These are phyloP conservation scores for Allobates femoralis DNA, from an alignment of 2,797 vertebrate species.

Conservation along the genomic window DNA sequence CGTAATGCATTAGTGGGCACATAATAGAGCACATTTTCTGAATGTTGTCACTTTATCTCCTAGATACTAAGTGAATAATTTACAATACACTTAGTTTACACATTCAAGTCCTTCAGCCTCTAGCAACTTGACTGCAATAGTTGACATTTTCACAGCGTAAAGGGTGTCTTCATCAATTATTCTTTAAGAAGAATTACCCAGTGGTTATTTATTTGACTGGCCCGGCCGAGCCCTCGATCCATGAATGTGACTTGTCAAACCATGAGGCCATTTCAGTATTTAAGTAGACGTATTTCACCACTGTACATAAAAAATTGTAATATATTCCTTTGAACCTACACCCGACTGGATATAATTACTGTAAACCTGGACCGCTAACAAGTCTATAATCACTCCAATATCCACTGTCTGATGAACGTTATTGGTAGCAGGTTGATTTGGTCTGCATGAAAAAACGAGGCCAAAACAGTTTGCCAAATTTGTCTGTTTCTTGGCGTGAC, in stretches of 20 bases:
- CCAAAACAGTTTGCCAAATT: slow-evolving; percentile 49
- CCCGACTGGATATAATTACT: not conserved
- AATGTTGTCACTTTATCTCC: slow-evolving; percentile 36
- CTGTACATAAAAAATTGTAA: not conserved
- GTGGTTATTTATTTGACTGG: not conserved
- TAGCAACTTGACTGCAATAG: slow-evolving; percentile 17
- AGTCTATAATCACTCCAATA: slow-evolving; percentile 26
- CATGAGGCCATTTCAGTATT: not conserved
- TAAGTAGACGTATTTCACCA: too few species aligned
- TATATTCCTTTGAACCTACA: not conserved
- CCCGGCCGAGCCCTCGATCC: not conserved
- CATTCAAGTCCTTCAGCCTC: slow-evolving; percentile 21
- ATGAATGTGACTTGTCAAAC: not conserved
- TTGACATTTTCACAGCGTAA: not conserved
- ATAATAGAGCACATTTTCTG: slow-evolving; percentile 44
- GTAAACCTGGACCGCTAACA: not conserved
- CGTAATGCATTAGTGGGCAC: slow-evolving; percentile 3
- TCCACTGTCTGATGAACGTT: slow-evolving; percentile 4
- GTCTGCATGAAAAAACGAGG: slow-evolving; percentile 22
- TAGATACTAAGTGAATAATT: slow-evolving; percentile 46
- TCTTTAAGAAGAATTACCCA: slow-evolving; percentile 17
- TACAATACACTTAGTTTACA: slow-evolving; percentile 30
- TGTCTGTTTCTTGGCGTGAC: slow-evolving; percentile 36
- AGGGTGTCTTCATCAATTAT: slow-evolving; percentile 13
- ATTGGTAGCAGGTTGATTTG: slow-evolving; percentile 21